Evolutionary conservation across 2,797 vertebrate species (phyloP).

Genomic region (Lacerta viridis): DNA sequence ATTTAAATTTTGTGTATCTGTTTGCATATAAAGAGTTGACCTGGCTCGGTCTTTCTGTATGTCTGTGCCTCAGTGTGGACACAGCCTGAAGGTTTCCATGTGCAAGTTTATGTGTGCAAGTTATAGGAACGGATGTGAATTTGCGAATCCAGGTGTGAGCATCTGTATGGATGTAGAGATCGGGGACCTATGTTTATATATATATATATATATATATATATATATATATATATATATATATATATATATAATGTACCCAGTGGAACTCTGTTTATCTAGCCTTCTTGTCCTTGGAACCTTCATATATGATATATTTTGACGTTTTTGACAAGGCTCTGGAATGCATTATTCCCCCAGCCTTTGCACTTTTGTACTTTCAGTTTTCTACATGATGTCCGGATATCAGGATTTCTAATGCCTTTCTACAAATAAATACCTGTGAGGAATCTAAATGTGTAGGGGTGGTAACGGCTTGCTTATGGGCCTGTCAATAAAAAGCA

Average conservation of each 20-base stretch:
- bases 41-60: not conserved
- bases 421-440: not conserved
- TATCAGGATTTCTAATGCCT: not conserved
- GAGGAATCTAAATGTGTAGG: not conserved
- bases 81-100: not conserved
- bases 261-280: not conserved
- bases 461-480: conserved; percentile 34
- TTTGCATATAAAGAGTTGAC: not conserved
- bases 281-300: too few species aligned
- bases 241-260: too few species aligned
- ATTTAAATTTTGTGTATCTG: not conserved
- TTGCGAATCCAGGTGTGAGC: not conserved
- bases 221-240: too few species aligned
- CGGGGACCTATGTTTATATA: not conserved
- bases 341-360: not conserved
- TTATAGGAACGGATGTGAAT: not conserved
- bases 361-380: not conserved
- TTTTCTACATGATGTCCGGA: not conserved
- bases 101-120: not conserved
- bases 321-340: not conserved
- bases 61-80: not conserved
- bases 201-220: too few species aligned
- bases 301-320: not conserved
- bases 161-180: not conserved
- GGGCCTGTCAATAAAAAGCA: conserved; percentile 65